Evolutionary conservation across 1,140 invertebrate genomes (phyloP), one percentile per base, ranked within the genome.

Genomic region (Cataglyphis hispanica): DNA sequence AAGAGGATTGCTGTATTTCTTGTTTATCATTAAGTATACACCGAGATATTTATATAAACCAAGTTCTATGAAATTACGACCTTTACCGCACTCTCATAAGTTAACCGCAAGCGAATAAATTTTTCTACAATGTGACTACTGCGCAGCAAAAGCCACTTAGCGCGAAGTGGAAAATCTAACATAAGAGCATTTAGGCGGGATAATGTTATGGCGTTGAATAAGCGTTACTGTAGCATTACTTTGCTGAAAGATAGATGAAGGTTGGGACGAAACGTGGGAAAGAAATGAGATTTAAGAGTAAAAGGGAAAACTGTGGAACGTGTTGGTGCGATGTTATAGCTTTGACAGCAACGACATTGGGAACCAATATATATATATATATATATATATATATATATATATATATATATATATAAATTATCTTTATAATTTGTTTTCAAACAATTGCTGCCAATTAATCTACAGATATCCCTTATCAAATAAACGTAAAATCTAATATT

Each of bases 211-310:
- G n/a, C 13, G 34, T 86, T 13, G n/a, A 84, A 75, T 22, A 74
- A 86, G 31, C 31, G 22, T n/a, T n/a, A n/a, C n/a, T n/a, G n/a
- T n/a, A n/a, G n/a, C 60, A 64, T 46, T 69, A 40, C 37, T 60
- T 84, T 61, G 34, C 27, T 50, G 85, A 77, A 64, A 77, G 81
- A 84, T 60, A 53, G 60, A 70, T 66, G 34, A 64, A 31, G 63
- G 43, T 64, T 76, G 31, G 66, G 77, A 61, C 74, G 40, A 83
- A 61, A 89, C 87, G 88, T 88, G 89, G 80, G 86, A 90, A 89
- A 86, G 75, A 16, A 83, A 72, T 22, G 84, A 78, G 60, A 84
- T 84, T 86, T 40, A 70, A 86, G 87, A 88, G 50, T 66, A 46
- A 58, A 67, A 70, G 11, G 25, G 27, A 8, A 37, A 43, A 50